Base-by-base conservation (phyloP, 2,888 invertebrate genomes). In the Brachypalpus laphriformis region DNA sequence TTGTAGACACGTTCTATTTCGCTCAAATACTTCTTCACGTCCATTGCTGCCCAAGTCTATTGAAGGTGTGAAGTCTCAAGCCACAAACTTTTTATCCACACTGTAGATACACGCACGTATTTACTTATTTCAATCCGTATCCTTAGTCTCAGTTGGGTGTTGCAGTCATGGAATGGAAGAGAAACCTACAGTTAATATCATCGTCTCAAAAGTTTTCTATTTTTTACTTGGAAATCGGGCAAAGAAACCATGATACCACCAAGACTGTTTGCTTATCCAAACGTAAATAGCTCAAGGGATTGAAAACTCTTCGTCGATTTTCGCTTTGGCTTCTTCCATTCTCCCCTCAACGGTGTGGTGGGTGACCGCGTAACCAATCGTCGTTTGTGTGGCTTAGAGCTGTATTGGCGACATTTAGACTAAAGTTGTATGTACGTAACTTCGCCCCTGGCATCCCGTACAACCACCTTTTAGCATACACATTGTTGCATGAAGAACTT, bases 261-360 rank as follows among this genome's bases (percentile, higher is more conserved):
- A 56, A 28, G 54, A 80, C 65, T 65, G 72, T 80, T 80, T 81
- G 70, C 76, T 76, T 76, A 82, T 75, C 82, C 61, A 57, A 71
- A 76, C 61, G 76, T 76, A 82, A 81, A 81, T 75, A 81, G 76
- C 82, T 70, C 76, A 76, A 65, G 82, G 82, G 82, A 81, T 76
- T 81, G 63, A 54, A 81, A 75, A 66, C 68, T 81, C 74, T 45
- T 75, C 80, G 47, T 75, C 40, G 68, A 76, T 76, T 63, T 82
- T 82, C 40, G 63, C 70, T 65, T 82, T 82, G 76, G 70, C 63
- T 76, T 75, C 71, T 57, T 66, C 45, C 34, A 31, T 63, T 56
- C 31, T 25, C 56, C 42, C 34, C 37, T 71, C 42, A 49, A 45
- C 45, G 37, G 42, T 56, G 9, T 9, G 37, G 22, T 57, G 80